Percentiles rank a stretch among this genome's conserved stretches.
These are phyloP conservation scores for Amphipyra berbera DNA, from an alignment of 2,888 invertebrate genomes.

Conservation along the genomic window DNA sequence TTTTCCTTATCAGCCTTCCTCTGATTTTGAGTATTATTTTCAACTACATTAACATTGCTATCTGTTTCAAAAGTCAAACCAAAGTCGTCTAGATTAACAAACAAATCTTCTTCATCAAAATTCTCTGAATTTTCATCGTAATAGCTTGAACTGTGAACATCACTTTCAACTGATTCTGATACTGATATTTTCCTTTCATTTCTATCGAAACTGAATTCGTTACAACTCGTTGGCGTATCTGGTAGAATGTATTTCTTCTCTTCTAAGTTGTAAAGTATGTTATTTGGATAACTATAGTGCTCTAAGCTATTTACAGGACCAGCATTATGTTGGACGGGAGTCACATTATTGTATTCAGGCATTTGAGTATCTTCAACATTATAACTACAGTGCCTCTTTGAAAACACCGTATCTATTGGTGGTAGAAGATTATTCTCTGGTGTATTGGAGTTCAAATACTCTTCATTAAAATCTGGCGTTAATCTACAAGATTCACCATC, in stretches of 20 bases:
- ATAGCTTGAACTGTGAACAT: slow-evolving; percentile 81
- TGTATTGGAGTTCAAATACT: slow-evolving; percentile 71
- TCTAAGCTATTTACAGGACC: slow-evolving; percentile 76
- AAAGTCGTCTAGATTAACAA: slow-evolving; percentile 84
- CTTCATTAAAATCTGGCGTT: slow-evolving; percentile 81
- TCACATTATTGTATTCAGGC: slow-evolving; percentile 58
- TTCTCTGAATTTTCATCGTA: slow-evolving; percentile 85
- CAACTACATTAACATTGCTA: slow-evolving; percentile 61
- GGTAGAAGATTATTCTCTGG: slow-evolving; percentile 80
- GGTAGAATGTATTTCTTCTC: slow-evolving; percentile 80
- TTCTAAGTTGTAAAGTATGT: slow-evolving; percentile 82
- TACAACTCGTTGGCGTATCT: slow-evolving; percentile 84
- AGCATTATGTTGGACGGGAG: slow-evolving; percentile 58
- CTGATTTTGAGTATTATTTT: slow-evolving; percentile 60
- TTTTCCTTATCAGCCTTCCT: slow-evolving; percentile 76
- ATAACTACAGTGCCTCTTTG: slow-evolving; percentile 79
- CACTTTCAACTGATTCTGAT: slow-evolving; percentile 85
- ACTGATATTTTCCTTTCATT: slow-evolving; percentile 79
- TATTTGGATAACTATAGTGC: slow-evolving; percentile 86
- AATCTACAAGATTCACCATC: slow-evolving; percentile 79
- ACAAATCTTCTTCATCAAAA: slow-evolving; percentile 85
- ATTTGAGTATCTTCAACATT: slow-evolving; percentile 69
- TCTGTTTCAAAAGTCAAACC: slow-evolving; percentile 80
- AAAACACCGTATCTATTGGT: slow-evolving; percentile 85
- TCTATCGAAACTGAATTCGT: slow-evolving; percentile 81